A percentile compares a stretch with the other conserved stretches of the same genome.
phyloP scores from a whole-genome alignment of 2,113 vertebrate species.

The Clarias batrachus region DNA sequence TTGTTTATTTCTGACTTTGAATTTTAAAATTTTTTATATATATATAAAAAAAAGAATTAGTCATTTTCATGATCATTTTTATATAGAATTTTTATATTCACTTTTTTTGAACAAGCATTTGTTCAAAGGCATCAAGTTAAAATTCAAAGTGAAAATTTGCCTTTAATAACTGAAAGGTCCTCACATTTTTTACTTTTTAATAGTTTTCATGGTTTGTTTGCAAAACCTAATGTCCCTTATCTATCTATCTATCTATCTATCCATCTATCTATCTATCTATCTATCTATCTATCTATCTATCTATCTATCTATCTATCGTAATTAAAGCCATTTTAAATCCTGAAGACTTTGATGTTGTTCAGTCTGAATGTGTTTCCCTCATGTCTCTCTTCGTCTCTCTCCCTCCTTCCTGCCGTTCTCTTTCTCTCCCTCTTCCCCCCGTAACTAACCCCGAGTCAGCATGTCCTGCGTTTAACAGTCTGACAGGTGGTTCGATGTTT shows the following conservation, averaged over 20 bases:
- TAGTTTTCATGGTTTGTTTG: neutral
- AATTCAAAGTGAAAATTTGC: neutral
- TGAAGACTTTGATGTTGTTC: neutral
- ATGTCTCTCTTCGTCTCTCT: neutral
- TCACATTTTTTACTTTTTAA: neutral
- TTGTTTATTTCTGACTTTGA: too few species aligned
- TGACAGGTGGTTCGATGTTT: slow-evolving; percentile 19
- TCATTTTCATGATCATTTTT: too few species aligned
- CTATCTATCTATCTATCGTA: neutral
- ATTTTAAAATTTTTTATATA: too few species aligned
- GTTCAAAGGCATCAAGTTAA: neutral
- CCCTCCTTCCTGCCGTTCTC: too few species aligned
- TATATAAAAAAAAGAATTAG: too few species aligned
- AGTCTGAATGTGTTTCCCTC: neutral
- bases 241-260: neutral
- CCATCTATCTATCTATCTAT: neutral
- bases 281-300: neutral
- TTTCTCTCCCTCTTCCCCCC: neutral
- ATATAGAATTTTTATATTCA: neutral
- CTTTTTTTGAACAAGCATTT: neutral
- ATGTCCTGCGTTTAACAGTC: neutral
- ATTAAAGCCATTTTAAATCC: neutral
- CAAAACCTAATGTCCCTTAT: neutral
- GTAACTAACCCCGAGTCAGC: neutral
- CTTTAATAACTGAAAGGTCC: neutral